phyloP scores from a whole-genome alignment of 2,888 invertebrate genomes.

The Hedychridium roseum region DNA sequence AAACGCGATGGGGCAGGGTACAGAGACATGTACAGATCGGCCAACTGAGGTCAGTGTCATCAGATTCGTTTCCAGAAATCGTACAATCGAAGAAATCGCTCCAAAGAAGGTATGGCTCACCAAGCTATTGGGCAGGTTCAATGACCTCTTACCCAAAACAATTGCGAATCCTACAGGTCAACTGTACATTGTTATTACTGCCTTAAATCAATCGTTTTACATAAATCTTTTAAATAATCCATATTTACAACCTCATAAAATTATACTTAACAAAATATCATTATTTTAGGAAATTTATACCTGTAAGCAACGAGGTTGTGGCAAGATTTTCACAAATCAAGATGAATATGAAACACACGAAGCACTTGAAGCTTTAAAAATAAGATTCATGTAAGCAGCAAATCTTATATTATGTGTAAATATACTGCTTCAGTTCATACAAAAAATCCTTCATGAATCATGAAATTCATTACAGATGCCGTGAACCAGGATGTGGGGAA shows the following conservation, averaged over 20 bases:
- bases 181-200: background rate
- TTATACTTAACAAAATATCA: constrained; percentile 1
- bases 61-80: constrained; percentile 61
- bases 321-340: constrained; percentile 59
- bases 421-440: background rate
- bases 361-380: constrained; percentile 56
- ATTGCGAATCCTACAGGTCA: constrained; percentile 23
- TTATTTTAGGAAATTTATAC: constrained; percentile 56
- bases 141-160: constrained; percentile 61
- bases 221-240: background rate
- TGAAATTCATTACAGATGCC: constrained; percentile 33
- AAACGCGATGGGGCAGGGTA: constrained; percentile 62
- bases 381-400: constrained; percentile 55
- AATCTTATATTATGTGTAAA: background rate
- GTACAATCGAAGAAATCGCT: constrained; percentile 60
- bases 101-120: constrained; percentile 57
- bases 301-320: constrained; percentile 59
- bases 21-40: constrained; percentile 58
- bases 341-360: constrained; percentile 60
- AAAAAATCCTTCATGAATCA: background rate
- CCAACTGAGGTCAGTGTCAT: constrained; percentile 62
- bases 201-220: background rate
- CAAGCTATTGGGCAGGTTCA: constrained; percentile 37
- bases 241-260: background rate
- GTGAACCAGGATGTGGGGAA: constrained; percentile 60